These are phyloP conservation scores for Morpho deidamia DNA, from an alignment of 2,888 invertebrate genomes.

Conservation along the genomic window DNA sequence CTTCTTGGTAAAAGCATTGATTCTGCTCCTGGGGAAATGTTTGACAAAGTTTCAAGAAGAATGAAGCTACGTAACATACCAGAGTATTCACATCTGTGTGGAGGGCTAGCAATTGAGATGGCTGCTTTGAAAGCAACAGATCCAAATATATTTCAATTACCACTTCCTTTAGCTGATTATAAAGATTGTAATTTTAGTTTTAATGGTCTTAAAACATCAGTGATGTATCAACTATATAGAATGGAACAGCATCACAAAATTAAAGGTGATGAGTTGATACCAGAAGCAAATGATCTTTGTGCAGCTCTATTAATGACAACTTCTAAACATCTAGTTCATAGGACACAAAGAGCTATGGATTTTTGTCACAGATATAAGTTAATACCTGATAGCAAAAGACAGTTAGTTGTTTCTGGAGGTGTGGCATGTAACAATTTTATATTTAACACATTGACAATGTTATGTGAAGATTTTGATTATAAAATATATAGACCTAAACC, in stretches of 20 bases:
- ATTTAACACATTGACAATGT: constrained; percentile 80
- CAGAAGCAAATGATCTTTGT: constrained; percentile 89
- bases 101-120: constrained; percentile 92
- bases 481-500: constrained; percentile 87
- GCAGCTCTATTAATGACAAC: constrained; percentile 88
- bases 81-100: constrained; percentile 85
- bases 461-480: constrained; percentile 84
- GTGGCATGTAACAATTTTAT: constrained; percentile 96
- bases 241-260: constrained; percentile 79
- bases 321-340: constrained; percentile 87
- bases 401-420: constrained; percentile 94
- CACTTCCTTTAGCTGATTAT: constrained; percentile 80
- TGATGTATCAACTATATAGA: constrained; percentile 68
- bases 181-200: constrained; percentile 95
- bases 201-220: constrained; percentile 87
- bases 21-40: constrained; percentile 94
- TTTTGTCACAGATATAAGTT: constrained; percentile 82
- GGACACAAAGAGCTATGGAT: constrained; percentile 91
- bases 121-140: constrained; percentile 85
- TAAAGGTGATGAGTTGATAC: constrained; percentile 85
- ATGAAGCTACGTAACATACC: constrained; percentile 88
- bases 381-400: constrained; percentile 79
- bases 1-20: constrained; percentile 90
- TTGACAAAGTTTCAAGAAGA: constrained; percentile 94
- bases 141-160: constrained; percentile 82